A percentile compares a stretch with the other conserved stretches of the same genome.
Evolutionary conservation across 2,113 vertebrate genomes (phyloP).

Genomic region (Aplodontia rufa): DNA sequence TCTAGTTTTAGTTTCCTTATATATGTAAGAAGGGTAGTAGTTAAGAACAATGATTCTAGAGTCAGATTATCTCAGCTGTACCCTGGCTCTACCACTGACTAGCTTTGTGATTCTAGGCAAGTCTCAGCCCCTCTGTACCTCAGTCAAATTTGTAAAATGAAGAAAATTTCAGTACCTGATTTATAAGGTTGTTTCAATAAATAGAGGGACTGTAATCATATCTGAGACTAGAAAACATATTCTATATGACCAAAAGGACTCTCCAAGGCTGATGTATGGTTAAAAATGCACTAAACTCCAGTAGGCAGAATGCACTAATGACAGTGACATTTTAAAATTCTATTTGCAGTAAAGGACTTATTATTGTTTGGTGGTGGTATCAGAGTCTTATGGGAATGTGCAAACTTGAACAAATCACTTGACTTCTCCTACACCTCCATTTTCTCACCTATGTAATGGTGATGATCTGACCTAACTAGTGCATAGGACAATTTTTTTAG

Average conservation of each 20-base stretch:
- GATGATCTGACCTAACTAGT: neutral
- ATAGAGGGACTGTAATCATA: neutral
- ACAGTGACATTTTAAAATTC: neutral
- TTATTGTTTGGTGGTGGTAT: slow-evolving; percentile 18
- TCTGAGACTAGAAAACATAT: neutral
- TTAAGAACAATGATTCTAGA: neutral
- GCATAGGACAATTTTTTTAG: neutral
- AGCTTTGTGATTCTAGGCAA: neutral
- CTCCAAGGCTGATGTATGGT: neutral
- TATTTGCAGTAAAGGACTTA: slow-evolving; percentile 16
- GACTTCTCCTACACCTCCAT: neutral
- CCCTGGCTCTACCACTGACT: neutral
- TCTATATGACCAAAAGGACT: neutral
- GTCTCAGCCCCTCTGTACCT: neutral
- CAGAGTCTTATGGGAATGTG: neutral
- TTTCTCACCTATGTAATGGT: slow-evolving; percentile 12
- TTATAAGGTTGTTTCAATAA: neutral
- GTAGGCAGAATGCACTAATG: neutral
- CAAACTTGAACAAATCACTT: neutral
- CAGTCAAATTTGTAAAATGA: slow-evolving; percentile 1
- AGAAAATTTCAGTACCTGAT: neutral
- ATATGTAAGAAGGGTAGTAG: neutral
- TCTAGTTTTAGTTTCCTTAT: neutral
- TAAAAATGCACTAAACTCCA: neutral
- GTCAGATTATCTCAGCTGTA: neutral